Evolutionary conservation across 64 coral and sea anemone genomes (phyloP), one percentile per base, ranked within the genome.

Genomic region (Montipora foliosa): DNA sequence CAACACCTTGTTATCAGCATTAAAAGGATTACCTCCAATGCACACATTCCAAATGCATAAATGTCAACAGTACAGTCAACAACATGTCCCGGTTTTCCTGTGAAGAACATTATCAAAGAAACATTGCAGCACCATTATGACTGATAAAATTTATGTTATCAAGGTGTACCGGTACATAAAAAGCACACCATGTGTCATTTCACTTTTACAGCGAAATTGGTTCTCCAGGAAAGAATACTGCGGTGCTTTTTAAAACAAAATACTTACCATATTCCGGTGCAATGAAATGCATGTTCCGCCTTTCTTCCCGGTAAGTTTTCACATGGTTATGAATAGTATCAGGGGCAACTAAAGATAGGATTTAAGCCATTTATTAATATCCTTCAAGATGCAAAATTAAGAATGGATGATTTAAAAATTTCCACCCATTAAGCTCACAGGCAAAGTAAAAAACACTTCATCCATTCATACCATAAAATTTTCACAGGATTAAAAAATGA

Each of bases 311-410:
- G 64, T 95, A 99, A 19, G 97, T 99, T 74, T 99, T 99, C 3
- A 99, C 97, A 79, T 99, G 97, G 69, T 96, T 95, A 55, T 95
- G 97, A 64, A 99, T 99, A 1, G 97, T 99, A 37, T 99, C 97
- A 67, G 97, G 97, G 74, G 97, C 97, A 93, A 99, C 97, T 99
- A 66, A 16, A 79, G 88, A 77, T 10, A 16, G 46, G 12, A 51
- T 82, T 82, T 58, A 24, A 22, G 78, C 12, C 11, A 8, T 47
- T 79, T 6, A 57, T 57, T 49, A 50, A 10, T 79, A 2, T 47
- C 11, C 4, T 8, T 8, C 6, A 57, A 57, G 11, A 8, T 57
- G 11, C 6, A 57, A 57, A 57, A 57, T 8, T 57, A 0, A 57
- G 6, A 57, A 6, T 57, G 53, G 11, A 8, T 57, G 11, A 8